Conservation (phyloP, 2,797 vertebrate species). For the Parauchenoglanis ngamensis region DNA sequence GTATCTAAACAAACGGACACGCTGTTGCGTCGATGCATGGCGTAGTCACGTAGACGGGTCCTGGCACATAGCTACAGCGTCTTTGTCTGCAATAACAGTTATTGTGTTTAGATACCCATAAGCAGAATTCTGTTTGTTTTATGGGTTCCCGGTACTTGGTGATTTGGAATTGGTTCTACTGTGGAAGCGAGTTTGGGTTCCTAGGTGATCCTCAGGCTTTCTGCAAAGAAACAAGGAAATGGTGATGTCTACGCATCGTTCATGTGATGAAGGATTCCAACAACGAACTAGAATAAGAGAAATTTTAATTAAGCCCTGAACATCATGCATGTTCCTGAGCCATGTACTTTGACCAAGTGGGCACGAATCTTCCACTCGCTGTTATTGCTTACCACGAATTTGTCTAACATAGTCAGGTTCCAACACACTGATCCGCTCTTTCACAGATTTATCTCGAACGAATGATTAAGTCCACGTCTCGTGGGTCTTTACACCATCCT, state of each 20-base stretch:
- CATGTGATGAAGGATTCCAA: not conserved
- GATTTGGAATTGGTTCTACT: too few relatives aligned
- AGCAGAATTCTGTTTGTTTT: too few relatives aligned
- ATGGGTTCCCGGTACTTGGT: too few relatives aligned
- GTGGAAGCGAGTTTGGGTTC: too few relatives aligned
- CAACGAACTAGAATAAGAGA: not conserved
- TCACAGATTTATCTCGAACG: not conserved
- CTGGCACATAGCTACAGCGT: too few relatives aligned
- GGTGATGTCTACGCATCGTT: not conserved
- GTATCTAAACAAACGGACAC: too few relatives aligned
- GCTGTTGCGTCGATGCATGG: too few relatives aligned
- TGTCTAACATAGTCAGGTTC: not conserved
- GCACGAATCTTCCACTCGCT: too few relatives aligned
- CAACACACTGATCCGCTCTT: not conserved
- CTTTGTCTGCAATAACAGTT: too few relatives aligned
- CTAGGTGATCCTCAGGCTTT: not conserved
- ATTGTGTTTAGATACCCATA: too few relatives aligned
- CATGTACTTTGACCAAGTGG: not conserved
- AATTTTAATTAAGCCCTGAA: not conserved
- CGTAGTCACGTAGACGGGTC: too few relatives aligned
- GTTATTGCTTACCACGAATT: not conserved
- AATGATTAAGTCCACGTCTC: constrained; percentile 6
- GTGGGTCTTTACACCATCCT: constrained; percentile 37
- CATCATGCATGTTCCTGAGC: not conserved
- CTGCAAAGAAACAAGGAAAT: not conserved